Evolutionary conservation across 2,113 vertebrate genomes (phyloP), one percentile per base, ranked within the genome.

Genomic region (Otus sunia): DNA sequence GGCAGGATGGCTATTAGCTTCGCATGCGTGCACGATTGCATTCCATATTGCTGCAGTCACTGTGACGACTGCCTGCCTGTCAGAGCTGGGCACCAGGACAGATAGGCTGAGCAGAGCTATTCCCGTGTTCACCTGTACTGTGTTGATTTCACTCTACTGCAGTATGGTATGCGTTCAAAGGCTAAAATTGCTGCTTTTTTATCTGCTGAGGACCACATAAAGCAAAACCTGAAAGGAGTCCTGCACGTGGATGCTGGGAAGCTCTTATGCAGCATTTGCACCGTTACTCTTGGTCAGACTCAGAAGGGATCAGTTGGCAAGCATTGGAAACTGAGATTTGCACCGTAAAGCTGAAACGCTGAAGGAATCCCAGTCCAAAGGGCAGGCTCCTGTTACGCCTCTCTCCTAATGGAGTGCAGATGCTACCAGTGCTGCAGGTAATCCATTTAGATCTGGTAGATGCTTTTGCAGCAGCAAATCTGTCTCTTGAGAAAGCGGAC

Each of bases 371-470:
- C 81, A 50, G 86, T 58, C 55, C 92, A 89, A 92, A 88, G 82
- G 92, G 94, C 86, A 93, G 86, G 95, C 69, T 92, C 45, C 88
- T 0, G 2, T 53, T 62, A 17, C 2, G 0, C 74, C 92, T 79
- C 67, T 27, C 74, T 88, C 68, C 80, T 91, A 47, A 86, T 86
- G 89, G 62, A 79, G 80, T 79, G 89, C 86, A 91, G 94, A 85
- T 95, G 91, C 80, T 94, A 6, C 86, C 77, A 36, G 76, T 69
- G 92, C 96, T 94, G 92, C 96, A 97, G 95, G 91, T 97, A 91
- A 95, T 83, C 69, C 6, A 0, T 63, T 92, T 83, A 73, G 69
- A 37, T 37, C 91, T 95, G 71, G 86, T 59, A 90, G 73, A 64
- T 0, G 8, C 66, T 89, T 92, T 37, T 86, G 86, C 74, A 96